Base-by-base conservation (phyloP, 2,888 invertebrate genomes). In the Harpagoxenus sublaevis region DNA sequence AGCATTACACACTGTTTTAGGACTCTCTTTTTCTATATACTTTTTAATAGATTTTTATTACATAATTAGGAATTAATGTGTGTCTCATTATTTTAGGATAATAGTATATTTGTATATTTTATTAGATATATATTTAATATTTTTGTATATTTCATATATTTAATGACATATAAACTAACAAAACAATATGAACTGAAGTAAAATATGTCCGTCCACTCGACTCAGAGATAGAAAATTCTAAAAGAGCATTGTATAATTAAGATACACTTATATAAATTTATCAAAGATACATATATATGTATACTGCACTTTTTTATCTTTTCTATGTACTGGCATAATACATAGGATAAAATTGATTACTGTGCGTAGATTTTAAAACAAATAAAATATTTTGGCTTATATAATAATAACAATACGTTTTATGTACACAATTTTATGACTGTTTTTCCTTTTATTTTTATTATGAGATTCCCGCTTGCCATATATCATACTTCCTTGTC, bases 121-220 rank as follows among this genome's bases (percentile, higher is more conserved):
- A 48, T 77, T 63, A n/a, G n/a, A n/a, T n/a, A 75, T 18, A 51
- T 75, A 63, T 62, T 48, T 48, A 35, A 60, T 42, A 28, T 60
- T 35, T 57, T 35, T 35, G 15, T 75, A 75, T 60, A 45, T 45
- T 31, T 45, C n/a, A 57, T 57, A 73, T 39, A 71, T 71, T 23
- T 73, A 57, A 35, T n/a, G 4, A 35, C 62, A 71, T 55, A 23
- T 63, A 66, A 55, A n/a, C 42, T 63, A 39, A 39, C 15, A 51
- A 75, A 48, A 23, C 9, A 65, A 45, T 42, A n/a, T n/a, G 28
- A 53, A 78, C n/a, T n/a, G 6, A 53, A 57, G 10, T n/a, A 15
- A 77, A 65, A n/a, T 42, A 57, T 39, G 6, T 57, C 66, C 53
- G 77, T 78, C 77, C 77, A 66, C 66, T 78, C n/a, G 3, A 63